Conservation (phyloP, 2,113 vertebrate species). For the Fukomys damarensis region DNA sequence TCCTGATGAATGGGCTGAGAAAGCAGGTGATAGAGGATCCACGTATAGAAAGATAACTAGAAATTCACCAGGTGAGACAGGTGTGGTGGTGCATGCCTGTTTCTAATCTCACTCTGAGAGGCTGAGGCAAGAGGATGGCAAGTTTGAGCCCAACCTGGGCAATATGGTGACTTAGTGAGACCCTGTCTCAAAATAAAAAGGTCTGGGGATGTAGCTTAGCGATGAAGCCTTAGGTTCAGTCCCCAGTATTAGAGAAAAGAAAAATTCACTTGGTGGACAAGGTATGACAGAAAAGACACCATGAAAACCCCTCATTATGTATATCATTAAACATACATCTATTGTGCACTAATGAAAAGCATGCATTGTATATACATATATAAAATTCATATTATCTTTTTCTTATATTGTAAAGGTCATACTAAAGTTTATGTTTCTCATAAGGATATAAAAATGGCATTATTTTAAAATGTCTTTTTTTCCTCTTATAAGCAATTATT, state of each 20-base stretch:
- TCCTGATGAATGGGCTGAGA: neutral
- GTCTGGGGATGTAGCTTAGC: neutral
- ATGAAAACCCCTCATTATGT: neutral
- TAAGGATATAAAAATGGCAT: neutral
- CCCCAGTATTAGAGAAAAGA: neutral
- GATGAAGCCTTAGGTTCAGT: neutral
- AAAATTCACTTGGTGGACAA: neutral
- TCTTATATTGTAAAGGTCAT: neutral
- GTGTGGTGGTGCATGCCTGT: neutral
- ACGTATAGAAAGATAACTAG: neutral
- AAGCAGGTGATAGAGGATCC: neutral
- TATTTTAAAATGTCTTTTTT: neutral
- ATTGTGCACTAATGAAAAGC: neutral
- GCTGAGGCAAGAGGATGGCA: neutral
- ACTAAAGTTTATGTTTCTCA: conserved; percentile 17
- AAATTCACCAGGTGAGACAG: neutral
- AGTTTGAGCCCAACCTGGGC: neutral
- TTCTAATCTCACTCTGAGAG: neutral
- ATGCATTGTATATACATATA: neutral
- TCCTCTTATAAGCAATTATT: conserved; percentile 19
- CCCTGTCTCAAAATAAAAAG: neutral
- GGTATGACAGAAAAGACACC: neutral
- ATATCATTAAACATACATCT: neutral
- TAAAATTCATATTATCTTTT: conserved; percentile 13
- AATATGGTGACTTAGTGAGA: neutral